These are phyloP conservation scores for Peromyscus maniculatus DNA, from an alignment of 2,113 vertebrate genomes.

Conservation along the genomic window DNA sequence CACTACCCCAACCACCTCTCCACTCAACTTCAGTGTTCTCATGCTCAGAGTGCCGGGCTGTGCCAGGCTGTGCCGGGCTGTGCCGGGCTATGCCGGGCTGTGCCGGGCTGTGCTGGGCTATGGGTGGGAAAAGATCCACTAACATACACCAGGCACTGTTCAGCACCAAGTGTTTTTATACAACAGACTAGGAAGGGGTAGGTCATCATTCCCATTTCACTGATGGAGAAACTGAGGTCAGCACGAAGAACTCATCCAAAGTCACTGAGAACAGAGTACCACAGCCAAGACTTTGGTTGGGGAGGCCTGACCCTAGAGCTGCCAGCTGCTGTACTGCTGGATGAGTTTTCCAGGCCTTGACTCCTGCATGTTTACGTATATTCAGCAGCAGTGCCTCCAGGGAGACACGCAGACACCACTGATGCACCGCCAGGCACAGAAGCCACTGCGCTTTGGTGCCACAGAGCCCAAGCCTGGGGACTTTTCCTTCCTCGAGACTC, in stretches of 20 bases:
- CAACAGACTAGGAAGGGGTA: background rate
- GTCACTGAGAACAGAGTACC: background rate
- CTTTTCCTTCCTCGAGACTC: background rate
- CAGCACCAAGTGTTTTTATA: background rate
- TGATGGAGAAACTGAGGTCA: background rate
- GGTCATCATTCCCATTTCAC: background rate
- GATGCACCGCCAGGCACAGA: background rate
- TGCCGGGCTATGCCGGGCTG: too few relatives aligned
- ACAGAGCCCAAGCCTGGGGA: rapidly evolving
- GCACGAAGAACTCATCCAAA: background rate
- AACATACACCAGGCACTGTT: too few relatives aligned
- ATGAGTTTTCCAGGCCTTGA: background rate
- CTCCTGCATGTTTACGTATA: background rate
- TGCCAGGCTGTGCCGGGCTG: background rate
- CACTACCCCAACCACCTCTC: background rate
- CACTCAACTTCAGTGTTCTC: background rate
- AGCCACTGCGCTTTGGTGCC: background rate
- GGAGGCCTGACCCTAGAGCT: background rate
- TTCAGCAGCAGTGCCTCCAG: background rate
- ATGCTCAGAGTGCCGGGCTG: too few relatives aligned
- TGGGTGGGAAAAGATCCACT: background rate
- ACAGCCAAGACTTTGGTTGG: background rate
- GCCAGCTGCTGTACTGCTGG: background rate
- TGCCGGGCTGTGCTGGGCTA: background rate
- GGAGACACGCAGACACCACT: too few relatives aligned